These are phyloP conservation scores for Glossosoma conforme DNA, from an alignment of 1,140 invertebrate species.

Conservation along the genomic window DNA sequence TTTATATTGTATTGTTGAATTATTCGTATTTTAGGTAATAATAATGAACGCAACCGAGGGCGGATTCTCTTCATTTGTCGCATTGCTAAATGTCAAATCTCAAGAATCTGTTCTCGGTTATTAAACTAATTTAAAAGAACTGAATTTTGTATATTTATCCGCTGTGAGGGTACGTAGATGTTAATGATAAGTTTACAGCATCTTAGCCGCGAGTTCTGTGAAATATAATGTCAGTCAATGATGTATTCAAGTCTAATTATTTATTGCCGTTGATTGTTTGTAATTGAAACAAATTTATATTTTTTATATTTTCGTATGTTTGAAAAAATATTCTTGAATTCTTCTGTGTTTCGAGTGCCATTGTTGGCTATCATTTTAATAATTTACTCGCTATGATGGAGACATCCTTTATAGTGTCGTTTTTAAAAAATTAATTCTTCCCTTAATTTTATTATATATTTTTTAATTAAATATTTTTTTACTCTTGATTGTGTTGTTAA, in stretches of 20 bases:
- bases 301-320: slow-evolving; percentile 5
- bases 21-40: slow-evolving; percentile 38
- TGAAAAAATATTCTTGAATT: not conserved
- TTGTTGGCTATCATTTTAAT: no score
- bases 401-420: no score
- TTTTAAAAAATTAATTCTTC: no score
- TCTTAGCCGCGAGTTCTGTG: slow-evolving; percentile 10
- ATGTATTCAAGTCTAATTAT: slow-evolving; percentile 10
- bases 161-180: slow-evolving; percentile 50
- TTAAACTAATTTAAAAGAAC: slow-evolving; percentile 53
- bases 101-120: slow-evolving; percentile 48
- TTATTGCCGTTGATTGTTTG: slow-evolving; percentile 6
- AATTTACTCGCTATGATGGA: no score
- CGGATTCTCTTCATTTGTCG: slow-evolving; percentile 12
- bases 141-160: slow-evolving; percentile 53
- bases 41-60: slow-evolving; percentile 39
- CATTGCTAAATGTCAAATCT: slow-evolving; percentile 16
- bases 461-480: no score
- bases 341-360: no score
- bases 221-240: slow-evolving; percentile 13
- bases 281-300: slow-evolving; percentile 4
- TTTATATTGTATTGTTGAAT: slow-evolving; percentile 27
- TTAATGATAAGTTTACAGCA: slow-evolving; percentile 31
- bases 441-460: no score
- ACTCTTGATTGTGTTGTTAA: no score